A percentile compares a stretch with the other conserved stretches of the same genome.
phyloP scores from a whole-genome alignment of 2,888 invertebrate species.

The Apotomis betuletana region DNA sequence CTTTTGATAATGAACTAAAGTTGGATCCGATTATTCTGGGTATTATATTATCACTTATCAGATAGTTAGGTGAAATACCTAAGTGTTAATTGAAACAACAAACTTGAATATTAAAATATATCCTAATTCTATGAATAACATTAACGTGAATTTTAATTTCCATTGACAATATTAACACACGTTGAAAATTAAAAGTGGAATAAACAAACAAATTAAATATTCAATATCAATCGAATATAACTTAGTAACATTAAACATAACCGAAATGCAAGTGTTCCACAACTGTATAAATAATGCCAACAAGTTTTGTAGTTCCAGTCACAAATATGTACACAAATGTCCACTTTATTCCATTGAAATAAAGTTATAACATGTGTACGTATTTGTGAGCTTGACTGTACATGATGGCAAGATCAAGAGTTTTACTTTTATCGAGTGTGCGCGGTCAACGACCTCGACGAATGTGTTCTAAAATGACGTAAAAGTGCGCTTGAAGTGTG shows the following conservation, averaged over 20 bases:
- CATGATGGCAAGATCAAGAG: constrained; percentile 51
- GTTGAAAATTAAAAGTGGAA: constrained; percentile 52
- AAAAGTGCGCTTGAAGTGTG: background rate
- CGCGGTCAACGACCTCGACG: constrained; percentile 49
- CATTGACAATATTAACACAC: constrained; percentile 41
- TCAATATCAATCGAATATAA: constrained; percentile 16
- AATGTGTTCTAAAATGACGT: background rate
- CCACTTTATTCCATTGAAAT: constrained; percentile 1
- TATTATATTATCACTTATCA: no score
- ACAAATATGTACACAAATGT: constrained; percentile 3
- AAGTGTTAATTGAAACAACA: no score
- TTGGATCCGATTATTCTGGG: no score
- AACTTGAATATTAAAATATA: no score
- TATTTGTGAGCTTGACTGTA: constrained; percentile 18
- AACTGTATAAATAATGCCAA: constrained; percentile 29
- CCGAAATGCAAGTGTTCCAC: constrained; percentile 30
- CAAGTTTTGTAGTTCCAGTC: constrained; percentile 12
- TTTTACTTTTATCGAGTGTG: constrained; percentile 78
- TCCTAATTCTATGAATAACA: no score
- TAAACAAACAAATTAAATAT: constrained; percentile 15
- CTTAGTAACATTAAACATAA: constrained; percentile 15
- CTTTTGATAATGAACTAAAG: no score
- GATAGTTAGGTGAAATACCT: no score
- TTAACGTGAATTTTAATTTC: background rate
- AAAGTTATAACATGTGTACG: constrained; percentile 3